phyloP scores from a whole-genome alignment of 1,140 invertebrate species.

The Scylla paramamosain region DNA sequence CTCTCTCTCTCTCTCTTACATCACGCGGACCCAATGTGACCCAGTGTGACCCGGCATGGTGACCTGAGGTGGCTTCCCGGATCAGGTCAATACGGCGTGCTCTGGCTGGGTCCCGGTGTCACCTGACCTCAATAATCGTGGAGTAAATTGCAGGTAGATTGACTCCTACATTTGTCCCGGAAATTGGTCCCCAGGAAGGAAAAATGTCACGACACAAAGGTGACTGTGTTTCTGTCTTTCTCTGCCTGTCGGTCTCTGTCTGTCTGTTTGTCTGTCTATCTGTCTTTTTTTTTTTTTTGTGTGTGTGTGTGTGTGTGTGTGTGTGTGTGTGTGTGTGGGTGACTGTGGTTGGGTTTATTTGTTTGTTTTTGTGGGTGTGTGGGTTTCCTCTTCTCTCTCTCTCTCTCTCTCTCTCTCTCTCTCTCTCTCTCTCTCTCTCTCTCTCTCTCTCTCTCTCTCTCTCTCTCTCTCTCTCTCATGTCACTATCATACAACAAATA shows the following conservation, averaged over 20 bases:
- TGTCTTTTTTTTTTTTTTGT: background rate
- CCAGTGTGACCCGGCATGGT: too few relatives aligned
- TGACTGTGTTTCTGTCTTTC: background rate
- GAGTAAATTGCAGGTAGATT: slow-evolving; percentile 13
- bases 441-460: slow-evolving; percentile 52
- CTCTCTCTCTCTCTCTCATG: slow-evolving; percentile 4
- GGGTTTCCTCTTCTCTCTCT: background rate
- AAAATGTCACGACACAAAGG: slow-evolving; percentile 8
- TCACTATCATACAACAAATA: too few relatives aligned
- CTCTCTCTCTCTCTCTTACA: background rate
- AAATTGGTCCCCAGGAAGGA: background rate
- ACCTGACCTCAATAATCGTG: background rate
- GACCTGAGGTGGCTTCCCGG: background rate
- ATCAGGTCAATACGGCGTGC: background rate
- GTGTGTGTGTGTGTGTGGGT: background rate
- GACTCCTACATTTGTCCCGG: background rate
- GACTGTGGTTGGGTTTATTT: background rate
- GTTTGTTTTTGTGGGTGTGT: background rate
- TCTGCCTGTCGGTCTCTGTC: background rate
- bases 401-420: slow-evolving; percentile 1
- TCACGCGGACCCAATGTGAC: background rate
- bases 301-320: background rate
- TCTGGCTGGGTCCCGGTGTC: background rate
- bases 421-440: slow-evolving; percentile 43
- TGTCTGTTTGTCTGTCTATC: background rate